phyloP scores from a whole-genome alignment of 2,797 vertebrate genomes.

The Linurgus olivaceus region DNA sequence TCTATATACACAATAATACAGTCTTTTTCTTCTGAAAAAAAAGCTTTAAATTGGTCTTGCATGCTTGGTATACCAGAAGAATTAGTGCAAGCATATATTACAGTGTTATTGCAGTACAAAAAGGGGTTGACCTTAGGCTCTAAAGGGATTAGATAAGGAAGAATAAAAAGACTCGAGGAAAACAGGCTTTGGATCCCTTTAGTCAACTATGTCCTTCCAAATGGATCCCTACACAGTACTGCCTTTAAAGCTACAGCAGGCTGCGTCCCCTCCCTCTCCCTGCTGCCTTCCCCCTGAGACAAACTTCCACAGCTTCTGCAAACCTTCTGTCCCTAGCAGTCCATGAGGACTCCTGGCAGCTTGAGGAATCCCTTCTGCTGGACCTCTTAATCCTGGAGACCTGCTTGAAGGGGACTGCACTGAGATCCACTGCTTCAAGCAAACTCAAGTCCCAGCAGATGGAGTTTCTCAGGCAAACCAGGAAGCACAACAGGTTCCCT shows the following conservation, averaged over 20 bases:
- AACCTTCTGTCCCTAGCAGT: neutral
- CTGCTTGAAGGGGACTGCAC: neutral
- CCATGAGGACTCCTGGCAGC: neutral
- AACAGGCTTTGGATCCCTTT: conserved; percentile 70
- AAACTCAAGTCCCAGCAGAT: neutral
- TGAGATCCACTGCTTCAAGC: neutral
- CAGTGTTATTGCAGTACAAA: conserved; percentile 89
- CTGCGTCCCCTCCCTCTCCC: neutral
- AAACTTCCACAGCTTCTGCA: neutral
- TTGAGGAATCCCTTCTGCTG: neutral
- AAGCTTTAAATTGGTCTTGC: conserved; percentile 71
- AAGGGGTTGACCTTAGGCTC: conserved; percentile 53
- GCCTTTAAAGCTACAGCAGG: conserved; percentile 52
- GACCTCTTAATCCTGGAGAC: neutral
- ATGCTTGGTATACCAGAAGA: conserved; percentile 77
- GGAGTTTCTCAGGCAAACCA: neutral
- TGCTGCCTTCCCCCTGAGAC: conserved; percentile 41
- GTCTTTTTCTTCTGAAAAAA: conserved; percentile 68
- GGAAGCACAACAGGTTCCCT: neutral
- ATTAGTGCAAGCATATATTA: conserved; percentile 93
- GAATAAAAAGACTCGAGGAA: conserved; percentile 70
- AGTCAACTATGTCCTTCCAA: conserved; percentile 45
- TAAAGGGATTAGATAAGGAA: conserved; percentile 50
- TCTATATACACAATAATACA: conserved; percentile 74
- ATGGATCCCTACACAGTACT: conserved; percentile 5